A percentile compares a stretch with the other conserved stretches of the same genome.
These are phyloP conservation scores for Sylvicola cinctus DNA, from an alignment of 2,888 invertebrate species.

Conservation along the genomic window DNA sequence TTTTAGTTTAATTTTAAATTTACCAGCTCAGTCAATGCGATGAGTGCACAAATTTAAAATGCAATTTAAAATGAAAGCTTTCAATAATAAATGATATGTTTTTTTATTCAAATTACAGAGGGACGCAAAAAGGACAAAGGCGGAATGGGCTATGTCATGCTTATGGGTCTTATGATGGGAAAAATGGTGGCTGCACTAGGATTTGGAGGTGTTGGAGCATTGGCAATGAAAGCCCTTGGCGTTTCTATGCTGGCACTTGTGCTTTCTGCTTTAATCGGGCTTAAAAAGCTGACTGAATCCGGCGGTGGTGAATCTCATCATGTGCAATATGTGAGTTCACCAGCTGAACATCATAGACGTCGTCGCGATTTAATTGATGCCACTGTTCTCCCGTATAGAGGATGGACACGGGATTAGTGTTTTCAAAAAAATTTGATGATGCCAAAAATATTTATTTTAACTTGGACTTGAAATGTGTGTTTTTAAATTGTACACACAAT, in stretches of 20 bases:
- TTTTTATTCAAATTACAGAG: too few relatives aligned
- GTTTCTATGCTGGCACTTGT: conserved; percentile 51
- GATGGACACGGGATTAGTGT: conserved; percentile 21
- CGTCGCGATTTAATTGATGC: conserved; percentile 12
- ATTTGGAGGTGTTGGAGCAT: conserved; percentile 49
- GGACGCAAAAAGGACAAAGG: conserved; percentile 40
- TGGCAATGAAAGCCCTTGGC: conserved; percentile 58
- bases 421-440: background rate
- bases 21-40: too few relatives aligned
- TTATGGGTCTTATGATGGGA: conserved; percentile 53
- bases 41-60: too few relatives aligned
- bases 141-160: conserved; percentile 32
- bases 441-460: background rate
- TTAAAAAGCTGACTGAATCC: conserved; percentile 44
- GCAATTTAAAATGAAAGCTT: too few relatives aligned
- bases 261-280: conserved; percentile 51
- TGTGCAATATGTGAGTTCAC: conserved; percentile 28
- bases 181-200: conserved; percentile 57
- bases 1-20: too few relatives aligned
- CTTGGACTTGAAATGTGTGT: conserved; percentile 1
- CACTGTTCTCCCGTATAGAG: conserved; percentile 30
- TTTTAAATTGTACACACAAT: too few relatives aligned
- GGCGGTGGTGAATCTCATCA: conserved; percentile 24
- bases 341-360: conserved; percentile 18
- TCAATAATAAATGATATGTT: too few relatives aligned